phyloP scores from a whole-genome alignment of 2,113 vertebrate species.

The Apodemus speciosus region DNA sequence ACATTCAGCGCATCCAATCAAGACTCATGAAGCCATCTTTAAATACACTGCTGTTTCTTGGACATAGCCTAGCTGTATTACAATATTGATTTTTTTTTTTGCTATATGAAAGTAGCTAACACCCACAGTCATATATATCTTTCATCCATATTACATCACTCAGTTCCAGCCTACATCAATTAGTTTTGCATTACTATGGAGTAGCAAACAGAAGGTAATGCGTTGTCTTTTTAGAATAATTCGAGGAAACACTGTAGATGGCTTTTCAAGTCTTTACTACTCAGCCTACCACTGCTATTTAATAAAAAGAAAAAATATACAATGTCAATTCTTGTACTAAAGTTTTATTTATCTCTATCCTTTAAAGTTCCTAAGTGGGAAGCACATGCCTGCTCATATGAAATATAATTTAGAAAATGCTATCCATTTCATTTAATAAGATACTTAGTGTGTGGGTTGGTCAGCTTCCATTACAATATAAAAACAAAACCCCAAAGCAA shows the following conservation, averaged over 20 bases:
- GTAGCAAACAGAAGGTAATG: not conserved
- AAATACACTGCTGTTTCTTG: not conserved
- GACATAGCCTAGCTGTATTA: constrained; percentile 20
- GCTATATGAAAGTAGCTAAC: constrained; percentile 17
- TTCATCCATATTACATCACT: not conserved
- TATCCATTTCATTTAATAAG: constrained; percentile 18
- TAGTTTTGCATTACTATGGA: not conserved
- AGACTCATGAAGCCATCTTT: constrained; percentile 19
- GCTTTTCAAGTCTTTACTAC: not conserved
- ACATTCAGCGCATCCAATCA: not conserved
- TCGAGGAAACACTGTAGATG: not conserved
- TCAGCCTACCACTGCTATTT: not conserved
- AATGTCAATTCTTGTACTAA: not conserved
- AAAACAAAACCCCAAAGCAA: not conserved
- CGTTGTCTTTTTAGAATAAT: not conserved
- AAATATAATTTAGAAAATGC: constrained; percentile 37
- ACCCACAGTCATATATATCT: not conserved
- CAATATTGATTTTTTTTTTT: not conserved
- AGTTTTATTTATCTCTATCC: constrained; percentile 13
- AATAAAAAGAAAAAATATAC: not conserved
- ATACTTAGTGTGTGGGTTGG: not conserved
- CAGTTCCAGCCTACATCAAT: not conserved
- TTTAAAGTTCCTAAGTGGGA: constrained; percentile 11
- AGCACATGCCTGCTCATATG: not conserved
- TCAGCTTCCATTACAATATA: not conserved